Base-by-base conservation (phyloP, 2,888 invertebrate species). In the Eupsilia transversa region DNA sequence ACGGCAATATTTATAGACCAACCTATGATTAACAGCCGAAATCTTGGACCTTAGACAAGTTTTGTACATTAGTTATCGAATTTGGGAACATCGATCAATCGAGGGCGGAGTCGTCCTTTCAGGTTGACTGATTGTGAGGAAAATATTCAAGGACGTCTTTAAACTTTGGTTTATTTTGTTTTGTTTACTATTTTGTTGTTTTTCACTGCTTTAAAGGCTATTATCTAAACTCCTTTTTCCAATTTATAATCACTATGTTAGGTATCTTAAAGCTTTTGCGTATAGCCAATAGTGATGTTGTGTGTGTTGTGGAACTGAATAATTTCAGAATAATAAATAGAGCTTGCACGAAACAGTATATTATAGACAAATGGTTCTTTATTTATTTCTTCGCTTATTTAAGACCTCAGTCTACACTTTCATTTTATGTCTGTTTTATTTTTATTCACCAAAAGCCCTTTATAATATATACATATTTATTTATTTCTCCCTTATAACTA, bases 81-180 rank as follows among this genome's bases (percentile, higher is more conserved):
- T 57, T 75, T 56, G 3, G 10, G n/a, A 38, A 69, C 78, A 83
- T 83, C 84, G n/a, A 83, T 84, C 81, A 81, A 74, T 74, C 52
- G 27, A 9, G 69, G 84, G 77, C 38, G 83, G 71, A 67, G 84
- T 60, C 35, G 83, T 76, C 49, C 79, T 69, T 79, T 57, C 64
- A 64, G 17, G 10, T 69, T 54, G 12, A 71, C 66, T 81, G 67
- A 81, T 74, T 68, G 59, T 70, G 59, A 79, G 43, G 49, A 57
- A 59, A 61, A 30, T 61, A 56, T 61, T 61, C 57, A 78, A 57
- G 69, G 80, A 33, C 59, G 1, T 33, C 17, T 2, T 30, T 23
- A 43, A 27, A 0, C 17, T 52, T 20, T 54, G 17, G 5, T 52
- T 41, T 56, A n/a, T 10, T 56, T 69, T 52, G 38, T 52, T 59